A percentile compares a stretch with the other conserved stretches of the same genome.
Evolutionary conservation across 2,888 invertebrate genomes (phyloP).

Genomic region (Polymixis flavicincta): DNA sequence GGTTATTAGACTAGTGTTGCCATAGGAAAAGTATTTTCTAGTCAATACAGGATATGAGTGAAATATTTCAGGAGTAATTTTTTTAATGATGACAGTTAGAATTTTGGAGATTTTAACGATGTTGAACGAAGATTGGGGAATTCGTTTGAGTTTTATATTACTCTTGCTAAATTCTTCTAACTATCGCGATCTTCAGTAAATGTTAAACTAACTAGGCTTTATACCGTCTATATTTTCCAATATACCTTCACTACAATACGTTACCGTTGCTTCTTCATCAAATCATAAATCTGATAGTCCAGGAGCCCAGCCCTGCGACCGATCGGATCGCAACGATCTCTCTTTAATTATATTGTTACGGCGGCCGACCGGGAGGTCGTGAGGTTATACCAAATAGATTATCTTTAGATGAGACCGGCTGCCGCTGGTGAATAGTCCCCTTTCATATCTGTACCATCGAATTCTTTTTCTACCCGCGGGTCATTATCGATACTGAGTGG

Average conservation of each 20-base stretch:
- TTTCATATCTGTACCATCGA: constrained; percentile 84
- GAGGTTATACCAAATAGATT: constrained; percentile 90
- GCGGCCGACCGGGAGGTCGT: constrained; percentile 85
- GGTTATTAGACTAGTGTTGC: constrained; percentile 47
- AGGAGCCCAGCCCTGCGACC: constrained; percentile 67
- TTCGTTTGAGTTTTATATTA: no score
- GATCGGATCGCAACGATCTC: constrained; percentile 80
- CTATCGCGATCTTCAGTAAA: background rate
- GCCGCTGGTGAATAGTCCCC: constrained; percentile 77
- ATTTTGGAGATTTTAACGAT: no score
- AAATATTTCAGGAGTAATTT: background rate
- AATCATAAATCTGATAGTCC: constrained; percentile 62
- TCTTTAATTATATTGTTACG: constrained; percentile 90
- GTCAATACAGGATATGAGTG: background rate
- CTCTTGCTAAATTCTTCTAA: no score
- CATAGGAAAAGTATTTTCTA: constrained; percentile 12
- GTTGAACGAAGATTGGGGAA: no score
- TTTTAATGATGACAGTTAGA: background rate
- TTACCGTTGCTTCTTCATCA: constrained; percentile 65
- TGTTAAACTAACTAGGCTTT: background rate
- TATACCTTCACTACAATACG: no score
- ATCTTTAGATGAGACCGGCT: constrained; percentile 81
- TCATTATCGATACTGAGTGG: constrained; percentile 81
- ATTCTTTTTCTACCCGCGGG: constrained; percentile 80
- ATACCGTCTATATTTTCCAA: constrained; percentile 32